These are phyloP conservation scores for Ramphastos sulfuratus DNA, from an alignment of 2,113 vertebrate species.

Conservation along the genomic window DNA sequence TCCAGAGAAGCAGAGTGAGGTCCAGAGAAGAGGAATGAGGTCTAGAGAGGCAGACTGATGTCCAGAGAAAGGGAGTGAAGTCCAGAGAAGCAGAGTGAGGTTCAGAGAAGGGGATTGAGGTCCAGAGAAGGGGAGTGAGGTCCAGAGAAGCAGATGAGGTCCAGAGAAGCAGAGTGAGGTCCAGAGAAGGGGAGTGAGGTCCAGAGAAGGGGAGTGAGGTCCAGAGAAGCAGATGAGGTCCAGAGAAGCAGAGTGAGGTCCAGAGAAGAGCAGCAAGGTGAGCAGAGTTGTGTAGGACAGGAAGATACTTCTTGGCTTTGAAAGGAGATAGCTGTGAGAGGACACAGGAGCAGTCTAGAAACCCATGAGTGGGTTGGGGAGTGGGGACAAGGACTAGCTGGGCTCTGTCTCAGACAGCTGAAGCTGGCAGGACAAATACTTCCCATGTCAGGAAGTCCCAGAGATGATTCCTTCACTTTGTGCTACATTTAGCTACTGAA, in stretches of 20 bases:
- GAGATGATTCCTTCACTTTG: not conserved
- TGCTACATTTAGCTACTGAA: not conserved
- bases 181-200: too few species aligned
- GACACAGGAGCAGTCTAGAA: not conserved
- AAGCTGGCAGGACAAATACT: not conserved
- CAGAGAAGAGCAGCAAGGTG: not conserved
- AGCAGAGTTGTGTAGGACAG: not conserved
- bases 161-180: too few species aligned
- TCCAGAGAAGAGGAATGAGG: too few species aligned
- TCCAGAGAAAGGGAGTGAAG: too few species aligned
- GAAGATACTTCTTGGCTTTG: not conserved
- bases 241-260: too few species aligned
- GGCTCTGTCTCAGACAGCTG: not conserved
- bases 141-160: too few species aligned
- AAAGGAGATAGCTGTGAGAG: not conserved
- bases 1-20: not conserved
- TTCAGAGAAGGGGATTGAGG: too few species aligned
- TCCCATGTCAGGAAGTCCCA: not conserved
- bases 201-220: too few species aligned
- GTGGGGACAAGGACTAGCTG: not conserved
- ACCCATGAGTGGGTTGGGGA: not conserved
- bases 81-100: too few species aligned
- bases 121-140: too few species aligned
- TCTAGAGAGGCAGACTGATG: too few species aligned
- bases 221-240: too few species aligned